A percentile compares a stretch with the other conserved stretches of the same genome.
Conservation (phyloP, 1,140 invertebrate species). For the Oncopodura yosiiana region DNA sequence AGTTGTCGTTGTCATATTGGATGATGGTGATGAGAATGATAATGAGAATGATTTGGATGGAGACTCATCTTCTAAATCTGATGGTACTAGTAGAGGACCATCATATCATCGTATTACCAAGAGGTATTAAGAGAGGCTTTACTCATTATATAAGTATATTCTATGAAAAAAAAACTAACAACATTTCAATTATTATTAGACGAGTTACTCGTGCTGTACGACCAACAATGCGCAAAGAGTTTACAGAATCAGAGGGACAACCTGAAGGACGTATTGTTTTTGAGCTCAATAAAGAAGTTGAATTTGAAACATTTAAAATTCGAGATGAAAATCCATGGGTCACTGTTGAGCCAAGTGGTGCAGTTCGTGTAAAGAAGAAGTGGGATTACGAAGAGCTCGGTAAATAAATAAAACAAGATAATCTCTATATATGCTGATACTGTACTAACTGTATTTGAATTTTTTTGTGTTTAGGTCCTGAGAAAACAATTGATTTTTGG, state of each 20-base stretch:
- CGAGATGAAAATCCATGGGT: slow-evolving; percentile 88
- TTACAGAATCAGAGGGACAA: slow-evolving; percentile 80
- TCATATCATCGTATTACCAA: slow-evolving; percentile 57
- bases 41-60: slow-evolving; percentile 21
- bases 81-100: slow-evolving; percentile 27
- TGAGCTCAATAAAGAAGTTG: slow-evolving; percentile 80
- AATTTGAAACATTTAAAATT: slow-evolving; percentile 85
- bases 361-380: slow-evolving; percentile 85
- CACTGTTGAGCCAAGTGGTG: slow-evolving; percentile 78
- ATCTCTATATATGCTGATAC: too few species aligned
- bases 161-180: too few species aligned
- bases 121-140: too few species aligned
- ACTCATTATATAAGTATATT: too few species aligned
- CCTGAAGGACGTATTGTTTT: slow-evolving; percentile 78
- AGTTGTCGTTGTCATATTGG: slow-evolving; percentile 30
- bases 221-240: slow-evolving; percentile 83
- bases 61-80: slow-evolving; percentile 2
- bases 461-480: too few species aligned
- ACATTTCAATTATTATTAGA: too few species aligned
- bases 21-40: slow-evolving; percentile 34
- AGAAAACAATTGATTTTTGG: slow-evolving; percentile 94
- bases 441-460: too few species aligned
- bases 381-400: slow-evolving; percentile 92
- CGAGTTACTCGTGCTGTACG: slow-evolving; percentile 75
- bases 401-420: too few species aligned